Evolutionary conservation across 2,797 vertebrate genomes (phyloP), one percentile per base, ranked within the genome.

Genomic region (Ambastaia sidthimunki): DNA sequence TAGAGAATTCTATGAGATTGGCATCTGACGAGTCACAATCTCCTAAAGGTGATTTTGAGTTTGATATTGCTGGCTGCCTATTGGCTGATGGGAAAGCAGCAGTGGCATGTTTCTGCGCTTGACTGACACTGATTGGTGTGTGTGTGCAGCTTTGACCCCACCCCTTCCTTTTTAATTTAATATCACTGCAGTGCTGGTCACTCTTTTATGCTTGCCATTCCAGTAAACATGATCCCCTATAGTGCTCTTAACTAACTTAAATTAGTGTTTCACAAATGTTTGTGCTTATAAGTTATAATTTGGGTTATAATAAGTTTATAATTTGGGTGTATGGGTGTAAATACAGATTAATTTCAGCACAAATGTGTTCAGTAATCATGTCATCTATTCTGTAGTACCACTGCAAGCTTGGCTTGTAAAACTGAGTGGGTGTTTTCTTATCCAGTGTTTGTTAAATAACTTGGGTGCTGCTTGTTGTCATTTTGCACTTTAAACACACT

Each of bases 1-100:
- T 89, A 93, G 92, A 93, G n/a, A 88, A 90, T 81, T 90, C 93
- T 80, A 94, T 94, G 93, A 88, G 89, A 86, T 85, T 94, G 91
- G 89, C 91, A 0, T 79, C 90, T 37, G 83, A 71, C 34, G 87
- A 88, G 41, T 85, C 75, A 76, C 19, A 63, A 70, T 78, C 78
- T 11, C 76, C 81, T 74, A 41, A 16, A 93, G 94, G 92, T 94
- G 92, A 93, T 67, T 34, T 12, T 16, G 76, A 80, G 76, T 83
- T 80, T 77, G 19, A 71, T 63, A 76, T 23, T 79, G 73, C 47
- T 55, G 63, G 57, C 37, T 81, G 82, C 71, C 69, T 70, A 47
- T 60, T 81, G 73, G 84, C 87, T 88, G 85, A 69, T 65, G 74
- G 74, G 54, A 79, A 72, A 55, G 65, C 60, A 70, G 76, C 23